Percentiles rank a stretch among this genome's conserved stretches.
phyloP scores from a whole-genome alignment of 1,140 invertebrate genomes.

The Sogatella furcifera region DNA sequence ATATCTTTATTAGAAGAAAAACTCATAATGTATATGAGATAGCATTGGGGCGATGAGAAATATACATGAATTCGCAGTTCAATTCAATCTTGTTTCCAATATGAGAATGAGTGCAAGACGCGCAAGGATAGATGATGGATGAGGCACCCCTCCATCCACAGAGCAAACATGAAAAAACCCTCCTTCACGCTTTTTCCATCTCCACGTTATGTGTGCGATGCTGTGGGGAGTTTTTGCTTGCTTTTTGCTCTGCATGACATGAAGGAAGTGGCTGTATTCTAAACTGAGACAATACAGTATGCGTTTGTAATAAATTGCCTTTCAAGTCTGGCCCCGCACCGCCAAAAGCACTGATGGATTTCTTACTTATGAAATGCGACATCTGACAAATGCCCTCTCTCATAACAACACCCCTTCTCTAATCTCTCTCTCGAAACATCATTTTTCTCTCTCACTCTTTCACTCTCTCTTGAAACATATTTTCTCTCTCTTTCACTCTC shows the following conservation, averaged over 20 bases:
- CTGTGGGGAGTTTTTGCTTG: not conserved
- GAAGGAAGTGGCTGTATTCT: not conserved
- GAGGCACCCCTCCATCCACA: not conserved
- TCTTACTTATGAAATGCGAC: slow-evolving; percentile 19
- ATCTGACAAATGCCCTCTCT: slow-evolving; percentile 23
- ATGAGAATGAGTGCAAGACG: too few relatives aligned
- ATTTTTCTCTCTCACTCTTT: slow-evolving; percentile 17
- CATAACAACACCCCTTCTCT: slow-evolving; percentile 15
- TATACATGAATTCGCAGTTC: too few relatives aligned
- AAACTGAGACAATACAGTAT: slow-evolving; percentile 1
- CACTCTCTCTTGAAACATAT: slow-evolving; percentile 17
- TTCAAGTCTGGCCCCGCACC: not conserved
- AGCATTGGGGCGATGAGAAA: too few relatives aligned
- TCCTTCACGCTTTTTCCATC: not conserved
- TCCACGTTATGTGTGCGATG: not conserved
- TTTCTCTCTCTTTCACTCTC: slow-evolving; percentile 18
- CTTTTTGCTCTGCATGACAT: not conserved
- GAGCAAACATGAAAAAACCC: not conserved
- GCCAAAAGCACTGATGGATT: slow-evolving; percentile 19
- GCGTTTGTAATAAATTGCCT: not conserved
- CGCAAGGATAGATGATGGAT: too few relatives aligned
- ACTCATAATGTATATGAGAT: too few relatives aligned
- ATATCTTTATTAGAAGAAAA: too few relatives aligned
- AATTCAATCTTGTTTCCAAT: too few relatives aligned
- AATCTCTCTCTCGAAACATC: slow-evolving; percentile 21